phyloP scores from a whole-genome alignment of 2,113 vertebrate genomes.

The Alethe diademata region DNA sequence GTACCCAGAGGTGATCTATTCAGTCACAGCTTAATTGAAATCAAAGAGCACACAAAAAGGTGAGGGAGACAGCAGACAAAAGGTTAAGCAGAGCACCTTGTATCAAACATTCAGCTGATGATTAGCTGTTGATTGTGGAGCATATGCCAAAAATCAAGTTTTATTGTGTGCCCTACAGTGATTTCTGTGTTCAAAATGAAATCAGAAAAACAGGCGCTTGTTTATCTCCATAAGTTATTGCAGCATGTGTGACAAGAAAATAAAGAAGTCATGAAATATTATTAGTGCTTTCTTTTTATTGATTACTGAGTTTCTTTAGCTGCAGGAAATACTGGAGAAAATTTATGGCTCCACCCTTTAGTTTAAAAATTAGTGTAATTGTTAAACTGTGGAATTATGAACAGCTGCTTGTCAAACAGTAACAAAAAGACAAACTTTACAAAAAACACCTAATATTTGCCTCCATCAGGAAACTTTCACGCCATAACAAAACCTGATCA shows the following conservation, averaged over 20 bases:
- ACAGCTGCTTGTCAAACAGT: conserved; percentile 3
- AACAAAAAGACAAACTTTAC: conserved; percentile 45
- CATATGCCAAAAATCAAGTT: conserved; percentile 20
- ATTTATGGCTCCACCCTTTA: conserved; percentile 66
- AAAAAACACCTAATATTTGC: background rate
- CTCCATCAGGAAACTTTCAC: background rate
- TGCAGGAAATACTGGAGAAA: conserved; percentile 44
- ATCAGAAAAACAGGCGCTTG: background rate
- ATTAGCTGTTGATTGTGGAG: conserved; percentile 18
- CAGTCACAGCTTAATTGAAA: background rate
- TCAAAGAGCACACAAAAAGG: background rate
- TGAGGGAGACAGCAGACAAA: background rate
- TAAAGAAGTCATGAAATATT: conserved; percentile 50
- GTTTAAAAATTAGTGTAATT: conserved; percentile 63
- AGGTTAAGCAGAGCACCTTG: background rate
- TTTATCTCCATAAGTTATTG: background rate
- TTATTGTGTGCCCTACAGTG: background rate
- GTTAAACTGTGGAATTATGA: conserved; percentile 54
- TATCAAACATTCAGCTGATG: background rate
- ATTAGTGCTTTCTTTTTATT: conserved; percentile 68
- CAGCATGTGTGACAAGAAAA: conserved; percentile 39
- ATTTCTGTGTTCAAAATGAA: conserved; percentile 18
- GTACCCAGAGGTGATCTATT: background rate
- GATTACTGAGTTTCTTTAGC: conserved; percentile 56
- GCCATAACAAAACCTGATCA: background rate